A percentile compares a stretch with the other conserved stretches of the same genome.
Conservation (phyloP, 2,888 invertebrate species). For the Caradrina kadenii region DNA sequence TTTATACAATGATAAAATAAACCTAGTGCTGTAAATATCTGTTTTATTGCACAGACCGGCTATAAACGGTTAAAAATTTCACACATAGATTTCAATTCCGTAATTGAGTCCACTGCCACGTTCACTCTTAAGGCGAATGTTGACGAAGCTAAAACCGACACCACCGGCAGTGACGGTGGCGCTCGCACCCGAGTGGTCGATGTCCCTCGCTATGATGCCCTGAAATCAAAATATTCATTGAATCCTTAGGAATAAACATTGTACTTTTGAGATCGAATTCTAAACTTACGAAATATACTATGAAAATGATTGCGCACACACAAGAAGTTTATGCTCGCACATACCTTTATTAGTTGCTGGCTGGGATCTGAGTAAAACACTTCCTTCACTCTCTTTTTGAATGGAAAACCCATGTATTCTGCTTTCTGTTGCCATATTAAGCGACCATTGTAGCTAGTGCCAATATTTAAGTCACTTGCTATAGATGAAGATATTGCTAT, state of each 20-base stretch:
- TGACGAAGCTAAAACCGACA: slow-evolving; percentile 75
- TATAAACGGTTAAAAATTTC: slow-evolving; percentile 24
- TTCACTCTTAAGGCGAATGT: slow-evolving; percentile 80
- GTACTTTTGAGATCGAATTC: background rate
- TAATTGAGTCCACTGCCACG: slow-evolving; percentile 78
- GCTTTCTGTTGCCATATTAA: slow-evolving; percentile 78
- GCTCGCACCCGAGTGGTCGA: slow-evolving; percentile 69
- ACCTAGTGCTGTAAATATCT: background rate
- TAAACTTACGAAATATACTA: background rate
- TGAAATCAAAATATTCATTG: slow-evolving; percentile 62
- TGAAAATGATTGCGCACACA: background rate
- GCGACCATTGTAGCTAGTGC: slow-evolving; percentile 74
- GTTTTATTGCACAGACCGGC: slow-evolving; percentile 10
- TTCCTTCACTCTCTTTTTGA: slow-evolving; percentile 81
- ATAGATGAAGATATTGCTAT: slow-evolving; percentile 70
- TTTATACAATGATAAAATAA: background rate
- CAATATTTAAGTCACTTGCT: slow-evolving; percentile 76
- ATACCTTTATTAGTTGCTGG: slow-evolving; percentile 68
- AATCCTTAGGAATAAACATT: background rate
- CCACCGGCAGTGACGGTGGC: slow-evolving; percentile 81
- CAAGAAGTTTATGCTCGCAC: background rate
- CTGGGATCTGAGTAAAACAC: slow-evolving; percentile 78
- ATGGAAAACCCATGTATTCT: slow-evolving; percentile 78
- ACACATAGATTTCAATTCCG: slow-evolving; percentile 79
- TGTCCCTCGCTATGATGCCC: slow-evolving; percentile 79